A percentile compares a stretch with the other conserved stretches of the same genome.
Evolutionary conservation across 2,888 invertebrate species (phyloP).

Genomic region (Bombylius discolor): DNA sequence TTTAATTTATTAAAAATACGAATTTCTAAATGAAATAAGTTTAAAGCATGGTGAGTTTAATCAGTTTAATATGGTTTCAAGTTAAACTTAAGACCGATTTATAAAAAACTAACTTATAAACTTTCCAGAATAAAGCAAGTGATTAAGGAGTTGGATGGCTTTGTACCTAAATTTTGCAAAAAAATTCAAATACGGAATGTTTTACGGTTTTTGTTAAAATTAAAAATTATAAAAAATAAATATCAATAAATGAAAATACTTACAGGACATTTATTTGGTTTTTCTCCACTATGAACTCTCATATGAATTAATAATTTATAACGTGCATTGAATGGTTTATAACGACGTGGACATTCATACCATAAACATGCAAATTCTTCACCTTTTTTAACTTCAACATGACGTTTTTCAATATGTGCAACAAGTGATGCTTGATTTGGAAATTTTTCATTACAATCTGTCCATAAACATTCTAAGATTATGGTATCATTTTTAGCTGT

Average conservation of each 20-base stretch:
- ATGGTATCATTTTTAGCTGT: not conserved
- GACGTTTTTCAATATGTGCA: constrained; percentile 70
- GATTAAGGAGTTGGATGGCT: too few relatives aligned
- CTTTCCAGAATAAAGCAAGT: too few relatives aligned
- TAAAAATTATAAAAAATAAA: not conserved
- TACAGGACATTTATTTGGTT: constrained; percentile 95
- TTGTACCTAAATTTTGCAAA: too few relatives aligned
- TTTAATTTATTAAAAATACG: too few relatives aligned
- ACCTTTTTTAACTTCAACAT: constrained; percentile 74
- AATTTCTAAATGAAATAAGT: too few relatives aligned
- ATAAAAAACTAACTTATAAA: too few relatives aligned
- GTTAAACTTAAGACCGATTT: too few relatives aligned
- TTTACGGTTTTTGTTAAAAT: too few relatives aligned
- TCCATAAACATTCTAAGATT: constrained; percentile 59
- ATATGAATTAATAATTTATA: constrained; percentile 96
- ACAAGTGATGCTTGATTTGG: constrained; percentile 67
- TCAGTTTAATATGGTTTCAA: too few relatives aligned
- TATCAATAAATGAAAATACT: constrained; percentile 36
- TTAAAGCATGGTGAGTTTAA: too few relatives aligned
- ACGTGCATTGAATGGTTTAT: constrained; percentile 90
- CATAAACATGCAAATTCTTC: constrained; percentile 90
- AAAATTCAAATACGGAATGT: too few relatives aligned
- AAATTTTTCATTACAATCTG: constrained; percentile 68
- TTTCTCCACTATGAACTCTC: constrained; percentile 95
- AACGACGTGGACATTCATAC: constrained; percentile 79